phyloP scores from a whole-genome alignment of 2,113 vertebrate species.

The Apaloderma vittatum region DNA sequence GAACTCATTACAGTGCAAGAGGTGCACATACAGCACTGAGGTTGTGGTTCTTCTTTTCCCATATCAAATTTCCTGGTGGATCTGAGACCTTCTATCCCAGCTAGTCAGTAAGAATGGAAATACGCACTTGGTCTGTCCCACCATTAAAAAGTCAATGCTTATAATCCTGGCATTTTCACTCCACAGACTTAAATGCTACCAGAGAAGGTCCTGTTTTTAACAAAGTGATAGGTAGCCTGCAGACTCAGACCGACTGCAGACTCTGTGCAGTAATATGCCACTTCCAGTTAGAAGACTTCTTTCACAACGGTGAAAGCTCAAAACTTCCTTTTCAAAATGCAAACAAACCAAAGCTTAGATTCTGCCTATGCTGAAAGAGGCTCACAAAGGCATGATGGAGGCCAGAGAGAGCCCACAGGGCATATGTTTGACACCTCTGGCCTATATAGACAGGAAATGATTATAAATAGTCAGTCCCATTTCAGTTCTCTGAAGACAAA shows the following conservation, averaged over 20 bases:
- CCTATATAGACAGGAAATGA: slow-evolving; percentile 41
- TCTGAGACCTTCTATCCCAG: not conserved
- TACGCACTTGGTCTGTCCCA: not conserved
- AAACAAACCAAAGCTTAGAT: slow-evolving; percentile 26
- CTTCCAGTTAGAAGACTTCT: not conserved
- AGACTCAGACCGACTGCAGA: not conserved
- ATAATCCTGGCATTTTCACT: not conserved
- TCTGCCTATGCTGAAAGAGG: slow-evolving; percentile 1
- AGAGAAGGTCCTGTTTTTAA: not conserved
- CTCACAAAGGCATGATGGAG: slow-evolving; percentile 45
- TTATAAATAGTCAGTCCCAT: slow-evolving; percentile 32
- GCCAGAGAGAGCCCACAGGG: slow-evolving; percentile 10
- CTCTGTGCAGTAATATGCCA: not conserved
- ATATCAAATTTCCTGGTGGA: not conserved
- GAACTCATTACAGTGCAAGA: not conserved
- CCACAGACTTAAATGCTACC: not conserved
- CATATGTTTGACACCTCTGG: not conserved
- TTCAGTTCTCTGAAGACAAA: slow-evolving; percentile 40
- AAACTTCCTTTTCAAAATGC: not conserved
- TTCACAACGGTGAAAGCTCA: not conserved
- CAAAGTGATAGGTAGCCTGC: not conserved
- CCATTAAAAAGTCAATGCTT: not conserved
- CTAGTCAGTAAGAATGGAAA: not conserved
- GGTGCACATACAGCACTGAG: not conserved
- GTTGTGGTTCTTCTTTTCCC: not conserved